These are phyloP conservation scores for Hormaphis cornu DNA, from an alignment of 1,140 invertebrate species.

Conservation along the genomic window DNA sequence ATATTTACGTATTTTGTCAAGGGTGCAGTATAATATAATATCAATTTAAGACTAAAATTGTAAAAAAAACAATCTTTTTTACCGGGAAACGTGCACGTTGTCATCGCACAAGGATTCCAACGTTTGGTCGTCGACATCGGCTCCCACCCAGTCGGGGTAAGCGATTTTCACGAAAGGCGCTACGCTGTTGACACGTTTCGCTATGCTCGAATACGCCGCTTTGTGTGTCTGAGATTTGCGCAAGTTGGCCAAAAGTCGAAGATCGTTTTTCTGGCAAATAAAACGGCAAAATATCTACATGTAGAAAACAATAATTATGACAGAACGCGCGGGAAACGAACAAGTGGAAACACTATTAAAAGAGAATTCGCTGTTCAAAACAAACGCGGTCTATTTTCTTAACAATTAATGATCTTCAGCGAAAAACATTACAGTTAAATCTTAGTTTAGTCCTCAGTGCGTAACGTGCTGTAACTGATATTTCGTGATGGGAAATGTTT, in stretches of 20 bases:
- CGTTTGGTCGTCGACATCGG: constrained; percentile 45
- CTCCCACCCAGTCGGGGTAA: constrained; percentile 60
- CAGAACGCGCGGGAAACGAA: too few species aligned
- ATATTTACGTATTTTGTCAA: too few species aligned
- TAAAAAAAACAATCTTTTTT: constrained; percentile 7
- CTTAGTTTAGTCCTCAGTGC: too few species aligned
- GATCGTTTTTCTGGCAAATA: constrained; percentile 14
- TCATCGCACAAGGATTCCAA: constrained; percentile 54
- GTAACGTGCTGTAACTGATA: too few species aligned
- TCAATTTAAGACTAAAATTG: background rate
- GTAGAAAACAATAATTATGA: too few species aligned
- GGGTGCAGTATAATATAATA: background rate
- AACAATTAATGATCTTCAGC: too few species aligned
- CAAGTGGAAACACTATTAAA: too few species aligned
- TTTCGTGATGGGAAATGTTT: too few species aligned
- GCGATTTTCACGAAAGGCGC: constrained; percentile 64
- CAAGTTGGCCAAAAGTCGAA: background rate
- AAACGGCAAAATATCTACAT: too few species aligned
- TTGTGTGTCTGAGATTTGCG: constrained; percentile 2
- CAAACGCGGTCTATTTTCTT: too few species aligned
- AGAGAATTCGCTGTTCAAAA: too few species aligned
- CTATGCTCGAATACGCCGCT: constrained; percentile 42
- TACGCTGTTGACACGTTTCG: constrained; percentile 51
- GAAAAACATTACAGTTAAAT: too few species aligned
- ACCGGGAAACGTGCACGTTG: constrained; percentile 54